These are phyloP conservation scores for Gallirallus australis DNA, from an alignment of 2,797 vertebrate genomes.

Conservation along the genomic window DNA sequence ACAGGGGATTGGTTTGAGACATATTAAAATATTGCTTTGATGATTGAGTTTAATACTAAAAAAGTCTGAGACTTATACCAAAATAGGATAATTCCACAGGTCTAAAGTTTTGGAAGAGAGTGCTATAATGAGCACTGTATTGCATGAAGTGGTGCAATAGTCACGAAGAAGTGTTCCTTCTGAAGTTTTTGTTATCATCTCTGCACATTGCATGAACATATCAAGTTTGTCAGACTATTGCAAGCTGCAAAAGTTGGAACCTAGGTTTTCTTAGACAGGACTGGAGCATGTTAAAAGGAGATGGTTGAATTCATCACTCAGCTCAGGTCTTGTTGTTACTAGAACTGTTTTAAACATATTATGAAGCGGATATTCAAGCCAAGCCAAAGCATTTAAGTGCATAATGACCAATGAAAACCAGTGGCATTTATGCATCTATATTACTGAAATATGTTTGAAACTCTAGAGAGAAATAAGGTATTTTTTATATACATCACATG, in stretches of 20 bases:
- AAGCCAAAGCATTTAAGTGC: neutral
- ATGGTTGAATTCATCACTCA: neutral
- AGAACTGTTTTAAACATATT: neutral
- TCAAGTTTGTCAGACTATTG: neutral
- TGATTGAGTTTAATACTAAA: neutral
- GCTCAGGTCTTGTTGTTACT: neutral
- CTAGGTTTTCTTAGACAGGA: neutral
- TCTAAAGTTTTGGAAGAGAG: neutral
- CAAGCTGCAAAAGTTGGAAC: neutral
- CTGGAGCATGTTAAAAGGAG: neutral
- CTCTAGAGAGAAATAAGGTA: neutral
- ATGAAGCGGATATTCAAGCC: neutral
- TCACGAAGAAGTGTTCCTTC: neutral
- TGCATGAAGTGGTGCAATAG: neutral
- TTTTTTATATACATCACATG: neutral
- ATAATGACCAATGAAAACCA: neutral
- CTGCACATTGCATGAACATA: neutral
- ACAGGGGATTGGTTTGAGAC: neutral
- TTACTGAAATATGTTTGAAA: neutral
- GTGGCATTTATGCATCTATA: neutral
- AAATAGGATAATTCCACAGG: neutral
- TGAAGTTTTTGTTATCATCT: neutral
- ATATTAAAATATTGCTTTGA: neutral
- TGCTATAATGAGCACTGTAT: neutral
- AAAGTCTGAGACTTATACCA: neutral